A percentile compares a stretch with the other conserved stretches of the same genome.
These are phyloP conservation scores for Pachyramphus minor DNA, from an alignment of 2,113 vertebrate species.

Conservation along the genomic window DNA sequence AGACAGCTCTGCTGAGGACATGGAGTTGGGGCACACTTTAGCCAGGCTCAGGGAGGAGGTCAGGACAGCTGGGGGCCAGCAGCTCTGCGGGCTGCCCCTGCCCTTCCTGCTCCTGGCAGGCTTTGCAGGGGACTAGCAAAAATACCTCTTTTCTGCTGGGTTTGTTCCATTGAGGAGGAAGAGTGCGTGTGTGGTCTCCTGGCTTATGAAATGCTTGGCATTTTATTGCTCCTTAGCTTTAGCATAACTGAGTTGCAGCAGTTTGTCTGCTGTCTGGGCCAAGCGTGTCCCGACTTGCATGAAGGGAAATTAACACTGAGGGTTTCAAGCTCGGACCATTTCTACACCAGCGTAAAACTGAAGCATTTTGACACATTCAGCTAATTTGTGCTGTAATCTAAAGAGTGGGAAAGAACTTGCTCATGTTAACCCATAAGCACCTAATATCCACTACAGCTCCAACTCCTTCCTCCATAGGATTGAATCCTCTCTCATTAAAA, in stretches of 20 bases:
- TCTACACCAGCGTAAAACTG: neutral
- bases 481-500: neutral
- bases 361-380: neutral
- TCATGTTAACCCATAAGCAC: neutral
- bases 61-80: rapidly evolving
- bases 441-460: neutral
- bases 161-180: neutral
- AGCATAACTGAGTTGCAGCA: neutral
- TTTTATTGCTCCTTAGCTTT: constrained; percentile 23
- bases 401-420: neutral
- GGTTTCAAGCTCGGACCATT: neutral
- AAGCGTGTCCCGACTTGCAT: neutral
- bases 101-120: neutral
- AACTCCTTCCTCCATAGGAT: neutral
- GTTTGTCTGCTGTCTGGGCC: neutral
- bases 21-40: rapidly evolving
- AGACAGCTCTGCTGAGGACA: neutral
- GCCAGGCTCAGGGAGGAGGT: rapidly evolving
- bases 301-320: neutral
- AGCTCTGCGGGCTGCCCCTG: neutral
- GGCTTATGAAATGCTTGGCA: neutral
- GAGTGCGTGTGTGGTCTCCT: neutral
- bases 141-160: neutral
- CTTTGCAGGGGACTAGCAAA: neutral
- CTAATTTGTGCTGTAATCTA: neutral